phyloP scores from a whole-genome alignment of 37 sponge, comb jelly and placozoan genomes.

The Haliclona indistincta region DNA sequence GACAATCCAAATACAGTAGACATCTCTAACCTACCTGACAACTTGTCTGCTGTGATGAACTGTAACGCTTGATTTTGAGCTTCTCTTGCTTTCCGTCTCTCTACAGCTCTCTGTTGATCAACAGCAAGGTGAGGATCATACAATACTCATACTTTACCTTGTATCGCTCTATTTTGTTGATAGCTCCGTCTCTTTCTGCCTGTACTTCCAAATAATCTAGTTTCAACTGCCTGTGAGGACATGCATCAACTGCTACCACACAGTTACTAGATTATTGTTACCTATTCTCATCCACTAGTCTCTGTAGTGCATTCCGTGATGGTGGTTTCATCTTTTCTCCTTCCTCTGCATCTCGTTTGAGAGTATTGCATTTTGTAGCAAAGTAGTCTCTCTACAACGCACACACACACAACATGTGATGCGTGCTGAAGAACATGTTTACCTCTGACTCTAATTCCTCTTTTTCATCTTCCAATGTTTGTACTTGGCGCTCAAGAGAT shows the following conservation, averaged over 20 bases:
- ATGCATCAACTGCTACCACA: background rate
- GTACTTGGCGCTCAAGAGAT: slow-evolving; percentile 41
- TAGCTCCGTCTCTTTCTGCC: slow-evolving; percentile 51
- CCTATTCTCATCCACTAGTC: slow-evolving; percentile 53
- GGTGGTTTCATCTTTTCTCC: slow-evolving; percentile 15
- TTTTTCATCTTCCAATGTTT: slow-evolving; percentile 59
- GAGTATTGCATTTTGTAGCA: slow-evolving; percentile 31
- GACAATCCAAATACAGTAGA: background rate
- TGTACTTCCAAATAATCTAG: slow-evolving; percentile 37
- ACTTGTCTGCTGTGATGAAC: background rate
- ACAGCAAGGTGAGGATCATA: background rate
- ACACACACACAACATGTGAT: background rate
- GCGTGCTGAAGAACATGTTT: background rate
- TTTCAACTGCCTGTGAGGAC: slow-evolving; percentile 25
- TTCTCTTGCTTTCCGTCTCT: slow-evolving; percentile 39
- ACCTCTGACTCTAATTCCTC: slow-evolving; percentile 45
- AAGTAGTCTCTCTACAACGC: slow-evolving; percentile 26
- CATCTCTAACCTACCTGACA: background rate
- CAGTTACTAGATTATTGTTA: background rate
- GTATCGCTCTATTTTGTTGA: slow-evolving; percentile 53
- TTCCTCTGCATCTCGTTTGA: slow-evolving; percentile 48
- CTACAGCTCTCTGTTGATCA: slow-evolving; percentile 29
- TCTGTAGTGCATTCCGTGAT: slow-evolving; percentile 26
- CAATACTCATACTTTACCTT: slow-evolving; percentile 8
- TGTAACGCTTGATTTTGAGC: slow-evolving; percentile 8